Conservation (phyloP, 2,113 vertebrate species). For the Notiomystis cincta region DNA sequence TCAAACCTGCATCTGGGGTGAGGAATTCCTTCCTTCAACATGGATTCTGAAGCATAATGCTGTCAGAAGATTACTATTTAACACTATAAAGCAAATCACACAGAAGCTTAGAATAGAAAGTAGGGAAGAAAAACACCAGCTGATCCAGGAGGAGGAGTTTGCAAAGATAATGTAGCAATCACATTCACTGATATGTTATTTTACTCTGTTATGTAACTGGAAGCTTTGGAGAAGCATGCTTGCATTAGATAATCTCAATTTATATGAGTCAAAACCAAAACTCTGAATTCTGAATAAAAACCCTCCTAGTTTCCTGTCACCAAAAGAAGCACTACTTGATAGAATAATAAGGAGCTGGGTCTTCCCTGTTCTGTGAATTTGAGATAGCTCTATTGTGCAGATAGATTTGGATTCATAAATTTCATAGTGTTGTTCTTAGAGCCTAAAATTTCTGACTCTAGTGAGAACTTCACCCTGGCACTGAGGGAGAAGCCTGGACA, state of each 20-base stretch:
- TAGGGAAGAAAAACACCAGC: background rate
- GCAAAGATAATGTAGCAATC: background rate
- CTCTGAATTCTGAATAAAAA: background rate
- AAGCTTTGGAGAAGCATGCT: background rate
- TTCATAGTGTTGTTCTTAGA: background rate
- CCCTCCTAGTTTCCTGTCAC: background rate
- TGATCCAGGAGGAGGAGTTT: background rate
- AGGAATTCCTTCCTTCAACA: background rate
- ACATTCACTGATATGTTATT: background rate
- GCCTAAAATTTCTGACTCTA: background rate
- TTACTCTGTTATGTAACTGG: background rate
- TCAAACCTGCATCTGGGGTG: background rate
- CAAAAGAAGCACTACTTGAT: background rate
- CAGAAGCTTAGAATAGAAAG: background rate
- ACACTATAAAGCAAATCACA: background rate
- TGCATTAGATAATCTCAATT: background rate
- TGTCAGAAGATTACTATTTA: background rate
- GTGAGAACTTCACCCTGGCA: background rate
- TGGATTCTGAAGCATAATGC: background rate
- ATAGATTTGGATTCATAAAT: background rate
- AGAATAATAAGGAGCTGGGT: background rate
- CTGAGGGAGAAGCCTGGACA: background rate
- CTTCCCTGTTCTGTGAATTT: background rate
- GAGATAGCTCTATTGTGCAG: background rate
- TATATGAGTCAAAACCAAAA: background rate